phyloP scores from a whole-genome alignment of 92 coral and sea anemone species.

The Scolanthus callimorphus region DNA sequence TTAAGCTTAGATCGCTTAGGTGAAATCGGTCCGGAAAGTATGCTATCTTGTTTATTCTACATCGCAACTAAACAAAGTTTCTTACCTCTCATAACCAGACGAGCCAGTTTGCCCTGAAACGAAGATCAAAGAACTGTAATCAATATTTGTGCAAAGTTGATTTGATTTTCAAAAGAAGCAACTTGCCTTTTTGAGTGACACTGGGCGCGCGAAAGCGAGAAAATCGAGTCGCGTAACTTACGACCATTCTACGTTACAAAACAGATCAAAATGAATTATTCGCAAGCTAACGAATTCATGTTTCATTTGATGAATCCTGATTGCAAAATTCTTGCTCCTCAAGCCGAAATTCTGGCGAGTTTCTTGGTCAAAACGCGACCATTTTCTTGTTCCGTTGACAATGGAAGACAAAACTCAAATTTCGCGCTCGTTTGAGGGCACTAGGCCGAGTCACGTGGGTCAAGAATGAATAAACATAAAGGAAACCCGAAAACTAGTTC shows the following conservation, averaged over 20 bases:
- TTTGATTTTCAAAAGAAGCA: not conserved
- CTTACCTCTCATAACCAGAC: slow-evolving; percentile 64
- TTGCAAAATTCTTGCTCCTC: no score
- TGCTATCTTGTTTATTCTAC: no score
- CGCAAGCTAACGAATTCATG: no score
- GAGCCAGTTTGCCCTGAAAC: slow-evolving; percentile 13
- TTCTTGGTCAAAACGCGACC: no score
- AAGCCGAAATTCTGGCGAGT: no score
- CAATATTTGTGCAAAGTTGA: not conserved
- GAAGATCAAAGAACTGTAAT: not conserved
- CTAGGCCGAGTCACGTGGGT: slow-evolving; percentile 36
- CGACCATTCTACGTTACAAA: slow-evolving; percentile 16
- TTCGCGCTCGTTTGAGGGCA: slow-evolving; percentile 67
- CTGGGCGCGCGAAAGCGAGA: slow-evolving; percentile 7
- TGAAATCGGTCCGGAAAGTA: no score
- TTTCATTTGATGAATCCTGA: no score
- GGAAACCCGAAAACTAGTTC: no score
- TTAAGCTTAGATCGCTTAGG: no score
- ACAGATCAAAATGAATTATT: no score
- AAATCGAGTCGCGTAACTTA: slow-evolving; percentile 14
- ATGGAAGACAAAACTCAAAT: slow-evolving; percentile 57
- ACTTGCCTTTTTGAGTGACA: slow-evolving; percentile 13
- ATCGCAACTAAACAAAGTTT: not conserved
- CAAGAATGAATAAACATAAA: not conserved
- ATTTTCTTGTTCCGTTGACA: slow-evolving; percentile 30